phyloP scores from a whole-genome alignment of 1,140 invertebrate genomes.

The Apocrypta bakeri region DNA sequence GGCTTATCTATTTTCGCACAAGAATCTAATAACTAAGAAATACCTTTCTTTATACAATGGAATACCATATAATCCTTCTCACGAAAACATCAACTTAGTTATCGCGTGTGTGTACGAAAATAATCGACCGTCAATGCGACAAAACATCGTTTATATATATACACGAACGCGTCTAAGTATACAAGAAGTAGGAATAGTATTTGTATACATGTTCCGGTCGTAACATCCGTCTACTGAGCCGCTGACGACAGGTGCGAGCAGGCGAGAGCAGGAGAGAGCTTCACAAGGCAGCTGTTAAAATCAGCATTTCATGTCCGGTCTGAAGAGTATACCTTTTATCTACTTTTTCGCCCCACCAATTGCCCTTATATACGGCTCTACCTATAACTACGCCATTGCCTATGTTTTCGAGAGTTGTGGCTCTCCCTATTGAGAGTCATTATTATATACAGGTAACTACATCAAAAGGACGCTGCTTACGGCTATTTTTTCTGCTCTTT shows the following conservation, averaged over 20 bases:
- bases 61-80: neutral
- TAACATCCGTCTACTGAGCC: slow-evolving; percentile 47
- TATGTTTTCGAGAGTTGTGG: neutral
- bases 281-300: slow-evolving; percentile 60
- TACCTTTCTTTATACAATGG: too few species aligned
- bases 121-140: neutral
- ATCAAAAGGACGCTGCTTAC: slow-evolving; percentile 13
- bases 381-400: neutral
- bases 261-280: too few species aligned
- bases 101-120: neutral
- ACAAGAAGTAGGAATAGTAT: neutral
- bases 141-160: neutral
- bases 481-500: neutral
- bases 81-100: neutral
- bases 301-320: slow-evolving; percentile 65
- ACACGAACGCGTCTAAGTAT: neutral
- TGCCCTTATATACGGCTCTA: neutral
- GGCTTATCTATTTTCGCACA: neutral
- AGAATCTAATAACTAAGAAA: too few species aligned
- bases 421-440: neutral
- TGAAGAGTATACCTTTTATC: neutral
- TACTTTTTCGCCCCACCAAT: neutral
- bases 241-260: slow-evolving; percentile 60
- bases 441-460: neutral
- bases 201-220: slow-evolving; percentile 65